phyloP scores from a whole-genome alignment of 2,888 invertebrate genomes.

The Congeria kusceri region DNA sequence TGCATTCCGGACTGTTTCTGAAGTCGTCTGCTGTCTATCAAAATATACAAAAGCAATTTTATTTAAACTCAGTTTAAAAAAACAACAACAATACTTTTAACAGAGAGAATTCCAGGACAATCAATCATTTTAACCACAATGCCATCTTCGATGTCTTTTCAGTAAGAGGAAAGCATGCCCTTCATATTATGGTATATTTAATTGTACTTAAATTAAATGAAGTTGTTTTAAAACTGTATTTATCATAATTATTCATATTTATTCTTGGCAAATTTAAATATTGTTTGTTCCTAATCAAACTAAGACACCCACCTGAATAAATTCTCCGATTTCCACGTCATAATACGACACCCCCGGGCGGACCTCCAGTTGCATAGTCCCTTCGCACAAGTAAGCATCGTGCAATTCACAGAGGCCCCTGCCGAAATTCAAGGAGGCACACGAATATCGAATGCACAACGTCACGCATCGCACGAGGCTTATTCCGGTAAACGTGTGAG shows the following conservation, averaged over 20 bases:
- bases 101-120: not conserved
- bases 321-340: conserved; percentile 40
- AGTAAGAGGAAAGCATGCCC: no score
- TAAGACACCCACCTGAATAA: conserved; percentile 32
- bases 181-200: no score
- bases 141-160: not conserved
- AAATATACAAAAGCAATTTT: not conserved
- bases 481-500: not conserved
- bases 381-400: conserved; percentile 43
- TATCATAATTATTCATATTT: no score
- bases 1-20: conserved; percentile 27
- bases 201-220: no score
- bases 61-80: no score
- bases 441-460: conserved; percentile 35
- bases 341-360: conserved; percentile 44
- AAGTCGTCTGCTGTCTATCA: conserved; percentile 48
- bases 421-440: conserved; percentile 52
- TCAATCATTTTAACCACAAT: not conserved
- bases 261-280: no score
- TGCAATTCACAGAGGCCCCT: conserved; percentile 29
- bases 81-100: no score
- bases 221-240: no score
- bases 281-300: no score
- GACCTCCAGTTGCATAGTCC: not conserved
- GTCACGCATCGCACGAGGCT: conserved; percentile 35